Conservation (phyloP, 2,797 vertebrate species). For the Enteromius thamalakanensis region DNA sequence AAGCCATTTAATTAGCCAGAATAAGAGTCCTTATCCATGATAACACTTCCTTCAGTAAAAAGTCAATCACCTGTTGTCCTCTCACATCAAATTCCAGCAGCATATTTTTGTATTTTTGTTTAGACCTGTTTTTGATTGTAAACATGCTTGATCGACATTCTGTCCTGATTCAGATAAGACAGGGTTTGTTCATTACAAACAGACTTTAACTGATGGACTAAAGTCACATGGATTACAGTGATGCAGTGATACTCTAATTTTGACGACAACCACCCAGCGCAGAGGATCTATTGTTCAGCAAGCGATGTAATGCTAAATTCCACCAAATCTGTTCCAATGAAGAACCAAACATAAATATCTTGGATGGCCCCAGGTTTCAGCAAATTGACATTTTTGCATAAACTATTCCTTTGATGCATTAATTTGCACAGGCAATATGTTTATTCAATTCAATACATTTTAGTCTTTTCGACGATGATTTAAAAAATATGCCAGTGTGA, state of each 20-base stretch:
- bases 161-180: neutral
- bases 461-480: neutral
- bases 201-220: neutral
- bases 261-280: neutral
- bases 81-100: neutral
- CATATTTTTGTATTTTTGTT: too few species aligned
- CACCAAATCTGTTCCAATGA: neutral
- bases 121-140: neutral
- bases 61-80: neutral
- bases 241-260: neutral
- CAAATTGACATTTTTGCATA: neutral
- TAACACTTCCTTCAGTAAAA: neutral
- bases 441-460: neutral
- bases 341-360: neutral
- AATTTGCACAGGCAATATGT: neutral
- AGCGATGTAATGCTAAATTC: neutral
- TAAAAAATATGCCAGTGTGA: neutral
- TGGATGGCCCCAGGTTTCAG: neutral
- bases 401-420: neutral
- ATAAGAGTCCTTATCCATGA: neutral
- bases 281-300: neutral
- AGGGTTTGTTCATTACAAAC: neutral
- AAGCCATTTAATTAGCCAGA: neutral
- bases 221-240: neutral
- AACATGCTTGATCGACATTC: neutral